phyloP scores from a whole-genome alignment of 2,888 invertebrate genomes.

The Perithous albicinctus region DNA sequence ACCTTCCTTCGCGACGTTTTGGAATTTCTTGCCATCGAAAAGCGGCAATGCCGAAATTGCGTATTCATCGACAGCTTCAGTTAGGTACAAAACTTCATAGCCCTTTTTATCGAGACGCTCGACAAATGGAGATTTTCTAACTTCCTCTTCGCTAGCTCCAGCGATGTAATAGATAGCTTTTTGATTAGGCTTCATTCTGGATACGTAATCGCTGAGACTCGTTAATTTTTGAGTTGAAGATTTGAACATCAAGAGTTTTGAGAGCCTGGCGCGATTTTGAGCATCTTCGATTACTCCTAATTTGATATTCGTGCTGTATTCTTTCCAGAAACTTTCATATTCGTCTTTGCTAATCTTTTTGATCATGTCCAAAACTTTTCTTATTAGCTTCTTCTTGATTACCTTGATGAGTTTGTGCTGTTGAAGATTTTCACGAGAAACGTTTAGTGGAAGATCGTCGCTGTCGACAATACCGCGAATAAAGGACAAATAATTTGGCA shows the following conservation, averaged over 20 bases:
- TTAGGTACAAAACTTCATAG: slow-evolving; percentile 97
- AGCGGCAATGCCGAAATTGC: slow-evolving; percentile 98
- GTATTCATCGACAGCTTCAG: slow-evolving; percentile 99
- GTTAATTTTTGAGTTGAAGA: slow-evolving; percentile 91
- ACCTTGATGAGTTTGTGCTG: slow-evolving; percentile 99
- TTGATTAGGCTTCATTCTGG: slow-evolving; percentile 97
- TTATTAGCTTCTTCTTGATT: slow-evolving; percentile 99
- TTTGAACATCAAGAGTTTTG: slow-evolving; percentile 96
- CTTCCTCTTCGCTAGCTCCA: slow-evolving; percentile 94
- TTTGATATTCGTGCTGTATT: slow-evolving; percentile 99
- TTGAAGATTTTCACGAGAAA: slow-evolving; percentile 98
- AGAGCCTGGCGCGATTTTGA: slow-evolving; percentile 96
- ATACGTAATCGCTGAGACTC: slow-evolving; percentile 94
- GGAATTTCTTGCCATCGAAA: slow-evolving; percentile 99
- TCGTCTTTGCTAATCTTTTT: slow-evolving; percentile 97
- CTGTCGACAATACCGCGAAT: slow-evolving; percentile 99
- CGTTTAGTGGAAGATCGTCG: slow-evolving; percentile 99
- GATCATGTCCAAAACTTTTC: slow-evolving; percentile 99
- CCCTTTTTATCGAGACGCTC: slow-evolving; percentile 97
- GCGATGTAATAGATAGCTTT: slow-evolving; percentile 98
- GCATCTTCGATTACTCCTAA: slow-evolving; percentile 99
- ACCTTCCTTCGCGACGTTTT: slow-evolving; percentile 99
- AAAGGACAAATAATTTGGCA: slow-evolving; percentile 98
- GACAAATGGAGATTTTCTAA: slow-evolving; percentile 96
- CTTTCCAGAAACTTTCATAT: slow-evolving; percentile 98